Conservation (phyloP, 1,140 invertebrate genomes). For the Periplaneta americana region DNA sequence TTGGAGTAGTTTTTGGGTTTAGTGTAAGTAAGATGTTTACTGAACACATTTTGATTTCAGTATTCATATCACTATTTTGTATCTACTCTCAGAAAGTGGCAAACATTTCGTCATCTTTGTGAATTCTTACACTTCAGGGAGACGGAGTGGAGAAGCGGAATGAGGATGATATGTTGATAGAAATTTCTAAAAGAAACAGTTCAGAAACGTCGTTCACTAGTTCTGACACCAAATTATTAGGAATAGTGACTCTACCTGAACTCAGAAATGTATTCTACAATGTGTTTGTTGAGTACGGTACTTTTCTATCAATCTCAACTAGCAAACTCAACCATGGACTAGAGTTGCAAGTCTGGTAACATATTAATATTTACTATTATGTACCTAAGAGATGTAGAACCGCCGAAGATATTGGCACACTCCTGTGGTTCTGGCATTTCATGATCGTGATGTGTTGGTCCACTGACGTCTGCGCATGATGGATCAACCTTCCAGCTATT, state of each 20-base stretch:
- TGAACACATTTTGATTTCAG: too few species aligned
- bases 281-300: neutral
- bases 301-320: neutral
- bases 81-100: too few species aligned
- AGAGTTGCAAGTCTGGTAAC: neutral
- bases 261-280: neutral
- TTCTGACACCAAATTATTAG: neutral
- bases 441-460: constrained; percentile 32
- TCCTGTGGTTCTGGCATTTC: constrained; percentile 27
- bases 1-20: too few species aligned
- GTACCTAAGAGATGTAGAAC: constrained; percentile 47
- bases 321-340: neutral
- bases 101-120: too few species aligned
- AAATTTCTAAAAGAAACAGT: too few species aligned
- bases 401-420: constrained; percentile 60
- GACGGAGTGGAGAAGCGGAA: too few species aligned
- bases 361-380: constrained; percentile 1
- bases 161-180: too few species aligned
- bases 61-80: too few species aligned
- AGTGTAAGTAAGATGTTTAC: too few species aligned
- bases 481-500: constrained; percentile 60
- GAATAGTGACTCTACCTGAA: neutral
- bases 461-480: constrained; percentile 45
- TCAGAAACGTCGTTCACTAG: neutral
- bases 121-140: too few species aligned